Percentiles rank a stretch among this genome's conserved stretches.
phyloP scores from a whole-genome alignment of 2,113 vertebrate genomes.

The Eclectus roratus region DNA sequence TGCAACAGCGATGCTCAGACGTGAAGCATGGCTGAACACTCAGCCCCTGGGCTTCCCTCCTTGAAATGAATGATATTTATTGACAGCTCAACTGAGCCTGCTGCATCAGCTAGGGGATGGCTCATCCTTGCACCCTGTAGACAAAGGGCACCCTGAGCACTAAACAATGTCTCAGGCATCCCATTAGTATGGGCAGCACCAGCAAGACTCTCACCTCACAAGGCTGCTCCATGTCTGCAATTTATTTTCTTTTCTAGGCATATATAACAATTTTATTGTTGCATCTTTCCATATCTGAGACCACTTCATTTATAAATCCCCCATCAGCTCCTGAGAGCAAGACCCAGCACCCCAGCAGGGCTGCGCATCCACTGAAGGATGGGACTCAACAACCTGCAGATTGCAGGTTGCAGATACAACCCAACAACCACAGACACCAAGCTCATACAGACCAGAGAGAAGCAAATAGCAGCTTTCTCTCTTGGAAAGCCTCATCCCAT shows the following conservation, averaged over 20 bases:
- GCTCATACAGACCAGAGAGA: not conserved
- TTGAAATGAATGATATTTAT: not conserved
- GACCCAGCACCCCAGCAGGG: not conserved
- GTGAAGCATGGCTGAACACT: accelerated
- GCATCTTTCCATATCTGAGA: not conserved
- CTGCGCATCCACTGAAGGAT: not conserved
- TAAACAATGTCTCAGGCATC: accelerated
- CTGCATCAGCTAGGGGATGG: not conserved
- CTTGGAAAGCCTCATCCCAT: not conserved
- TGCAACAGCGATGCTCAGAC: accelerated
- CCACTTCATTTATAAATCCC: not conserved
- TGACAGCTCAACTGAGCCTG: not conserved
- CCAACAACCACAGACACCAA: not conserved
- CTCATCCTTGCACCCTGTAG: not conserved
- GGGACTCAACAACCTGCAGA: not conserved
- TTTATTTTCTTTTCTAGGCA: not conserved
- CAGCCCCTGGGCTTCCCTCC: not conserved
- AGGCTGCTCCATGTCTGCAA: not conserved
- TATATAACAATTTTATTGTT: not conserved
- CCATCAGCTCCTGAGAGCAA: not conserved
- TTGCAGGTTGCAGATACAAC: no score
- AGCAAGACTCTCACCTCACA: not conserved
- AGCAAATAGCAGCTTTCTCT: not conserved
- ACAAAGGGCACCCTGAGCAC: not conserved
- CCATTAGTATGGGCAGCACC: not conserved